Evolutionary conservation across 2,113 vertebrate species (phyloP).

Genomic region (Shinisaurus crocodilurus): DNA sequence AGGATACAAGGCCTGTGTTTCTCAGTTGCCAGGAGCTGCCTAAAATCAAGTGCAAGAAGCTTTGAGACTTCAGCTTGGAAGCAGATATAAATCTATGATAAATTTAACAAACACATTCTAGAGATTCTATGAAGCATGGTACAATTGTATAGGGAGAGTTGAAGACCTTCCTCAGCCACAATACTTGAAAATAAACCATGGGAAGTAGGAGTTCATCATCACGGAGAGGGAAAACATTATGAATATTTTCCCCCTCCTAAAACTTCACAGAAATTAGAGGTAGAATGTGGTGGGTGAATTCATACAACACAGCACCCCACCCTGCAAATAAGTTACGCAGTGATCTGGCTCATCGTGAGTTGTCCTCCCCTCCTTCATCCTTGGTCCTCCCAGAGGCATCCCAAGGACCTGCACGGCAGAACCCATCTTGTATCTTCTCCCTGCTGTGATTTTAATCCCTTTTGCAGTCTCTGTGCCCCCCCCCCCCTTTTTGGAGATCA

Average conservation of each 20-base stretch:
- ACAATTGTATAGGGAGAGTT: not conserved
- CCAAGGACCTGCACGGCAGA: too few relatives aligned
- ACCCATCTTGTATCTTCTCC: too few relatives aligned
- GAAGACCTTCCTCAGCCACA: conserved; percentile 6
- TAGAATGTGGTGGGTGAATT: conserved; percentile 35
- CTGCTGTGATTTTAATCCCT: too few relatives aligned
- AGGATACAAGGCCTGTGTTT: not conserved
- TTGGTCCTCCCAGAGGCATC: too few relatives aligned
- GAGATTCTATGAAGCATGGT: not conserved
- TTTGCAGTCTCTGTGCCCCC: too few relatives aligned
- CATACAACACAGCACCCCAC: too few relatives aligned
- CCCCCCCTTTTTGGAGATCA: too few relatives aligned
- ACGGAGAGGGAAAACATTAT: conserved; percentile 3
- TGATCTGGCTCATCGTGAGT: too few relatives aligned
- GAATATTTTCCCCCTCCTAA: conserved; percentile 13
- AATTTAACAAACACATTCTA: not conserved
- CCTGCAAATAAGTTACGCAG: too few relatives aligned
- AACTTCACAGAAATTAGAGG: not conserved
- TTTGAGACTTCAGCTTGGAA: not conserved
- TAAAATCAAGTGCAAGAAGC: not conserved
- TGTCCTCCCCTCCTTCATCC: too few relatives aligned
- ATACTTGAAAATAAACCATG: not conserved
- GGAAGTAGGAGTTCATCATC: conserved; percentile 1
- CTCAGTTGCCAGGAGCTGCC: not conserved
- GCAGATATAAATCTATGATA: not conserved